A percentile compares a stretch with the other conserved stretches of the same genome.
Conservation (phyloP, 2,888 invertebrate genomes). For the Orgyia antiqua region DNA sequence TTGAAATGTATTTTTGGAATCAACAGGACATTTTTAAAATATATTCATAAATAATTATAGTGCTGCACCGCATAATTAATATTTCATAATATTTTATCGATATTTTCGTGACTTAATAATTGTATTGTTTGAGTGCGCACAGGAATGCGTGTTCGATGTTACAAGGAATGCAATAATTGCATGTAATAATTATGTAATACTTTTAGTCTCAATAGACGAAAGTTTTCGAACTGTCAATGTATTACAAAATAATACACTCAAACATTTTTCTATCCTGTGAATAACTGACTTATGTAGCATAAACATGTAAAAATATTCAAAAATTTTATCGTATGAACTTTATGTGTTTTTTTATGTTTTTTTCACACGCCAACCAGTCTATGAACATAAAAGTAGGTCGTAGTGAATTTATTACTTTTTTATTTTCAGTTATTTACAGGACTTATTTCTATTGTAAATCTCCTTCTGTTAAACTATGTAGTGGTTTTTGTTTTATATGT, state of each 20-base stretch:
- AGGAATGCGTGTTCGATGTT: slow-evolving; percentile 71
- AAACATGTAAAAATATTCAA: no score
- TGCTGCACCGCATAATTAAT: no score
- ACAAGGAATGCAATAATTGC: slow-evolving; percentile 62
- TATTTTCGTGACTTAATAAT: slow-evolving; percentile 43
- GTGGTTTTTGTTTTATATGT: slow-evolving; percentile 28
- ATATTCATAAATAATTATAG: no score
- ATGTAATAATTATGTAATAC: slow-evolving; percentile 42
- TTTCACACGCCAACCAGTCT: slow-evolving; percentile 44
- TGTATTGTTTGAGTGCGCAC: slow-evolving; percentile 66
- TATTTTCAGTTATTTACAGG: slow-evolving; percentile 68
- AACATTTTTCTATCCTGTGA: slow-evolving; percentile 51
- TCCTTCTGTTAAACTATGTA: slow-evolving; percentile 44
- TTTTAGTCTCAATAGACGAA: slow-evolving; percentile 29
- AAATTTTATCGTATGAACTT: slow-evolving; percentile 5
- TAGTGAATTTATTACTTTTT: slow-evolving; percentile 8
- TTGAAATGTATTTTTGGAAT: no score
- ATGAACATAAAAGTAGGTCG: slow-evolving; percentile 12
- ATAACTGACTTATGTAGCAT: slow-evolving; percentile 57
- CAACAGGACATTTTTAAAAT: no score
- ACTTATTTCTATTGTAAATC: slow-evolving; percentile 29
- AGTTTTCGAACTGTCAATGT: slow-evolving; percentile 12
- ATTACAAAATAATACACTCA: slow-evolving; percentile 24
- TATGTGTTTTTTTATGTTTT: slow-evolving; percentile 17
- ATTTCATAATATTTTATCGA: no score